Conservation (phyloP, 1,140 invertebrate species). For the Danaus melanippus region DNA sequence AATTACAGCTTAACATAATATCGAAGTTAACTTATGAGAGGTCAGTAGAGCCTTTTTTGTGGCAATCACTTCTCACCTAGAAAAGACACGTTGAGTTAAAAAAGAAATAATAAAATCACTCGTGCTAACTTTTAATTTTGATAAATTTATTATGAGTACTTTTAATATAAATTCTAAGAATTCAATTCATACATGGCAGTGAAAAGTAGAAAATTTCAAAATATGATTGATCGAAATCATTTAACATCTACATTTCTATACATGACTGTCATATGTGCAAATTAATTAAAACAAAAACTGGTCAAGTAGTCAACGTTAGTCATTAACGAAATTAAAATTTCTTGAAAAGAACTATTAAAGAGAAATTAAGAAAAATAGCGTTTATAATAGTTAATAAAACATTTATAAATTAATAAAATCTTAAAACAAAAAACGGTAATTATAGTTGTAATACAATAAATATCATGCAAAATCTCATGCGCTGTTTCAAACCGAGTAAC, state of each 20-base stretch:
- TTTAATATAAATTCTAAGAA: no score
- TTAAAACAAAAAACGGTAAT: conserved; percentile 15
- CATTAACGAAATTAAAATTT: no score
- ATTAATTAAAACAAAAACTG: no score
- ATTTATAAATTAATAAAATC: conserved; percentile 13
- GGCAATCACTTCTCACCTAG: conserved; percentile 60
- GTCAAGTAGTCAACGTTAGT: no score
- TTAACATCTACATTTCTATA: no score
- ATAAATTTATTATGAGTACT: no score
- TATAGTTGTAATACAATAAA: conserved; percentile 1
- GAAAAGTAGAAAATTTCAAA: no score
- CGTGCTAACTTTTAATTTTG: no score
- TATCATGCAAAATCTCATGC: conserved; percentile 19
- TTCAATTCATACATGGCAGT: no score
- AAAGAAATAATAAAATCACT: no score
- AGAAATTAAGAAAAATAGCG: background rate
- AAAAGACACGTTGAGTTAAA: conserved; percentile 18
- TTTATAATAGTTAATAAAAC: conserved; percentile 1
- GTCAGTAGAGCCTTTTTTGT: conserved; percentile 25
- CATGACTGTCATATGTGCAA: no score
- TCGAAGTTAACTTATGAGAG: conserved; percentile 29
- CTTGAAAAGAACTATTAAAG: background rate
- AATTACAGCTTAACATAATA: conserved; percentile 36
- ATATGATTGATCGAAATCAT: no score
- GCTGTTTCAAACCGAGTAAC: conserved; percentile 1